These are phyloP conservation scores for Scrobipalpa atriplicella DNA, from an alignment of 2,888 invertebrate genomes.

Conservation along the genomic window DNA sequence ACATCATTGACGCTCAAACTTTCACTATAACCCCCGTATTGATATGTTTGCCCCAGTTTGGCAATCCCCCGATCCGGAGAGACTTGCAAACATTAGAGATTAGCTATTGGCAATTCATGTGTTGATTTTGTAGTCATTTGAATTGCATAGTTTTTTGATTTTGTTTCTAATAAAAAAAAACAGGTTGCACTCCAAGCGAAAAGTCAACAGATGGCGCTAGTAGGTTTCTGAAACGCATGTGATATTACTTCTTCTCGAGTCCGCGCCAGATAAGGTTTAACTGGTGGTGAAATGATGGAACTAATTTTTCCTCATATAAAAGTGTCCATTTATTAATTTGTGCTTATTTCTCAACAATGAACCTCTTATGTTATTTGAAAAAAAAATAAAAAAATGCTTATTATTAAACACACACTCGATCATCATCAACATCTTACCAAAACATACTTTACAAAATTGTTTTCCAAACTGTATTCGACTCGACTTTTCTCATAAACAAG, in stretches of 20 bases:
- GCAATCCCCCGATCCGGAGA: not conserved
- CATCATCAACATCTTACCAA: not conserved
- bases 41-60: constrained; percentile 32
- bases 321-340: too few species aligned
- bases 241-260: too few species aligned
- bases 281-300: too few species aligned
- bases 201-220: too few species aligned
- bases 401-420: not conserved
- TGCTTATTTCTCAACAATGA: too few species aligned
- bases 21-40: constrained; percentile 14
- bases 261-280: too few species aligned
- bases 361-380: too few species aligned
- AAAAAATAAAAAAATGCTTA: not conserved
- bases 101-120: not conserved
- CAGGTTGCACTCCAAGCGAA: too few species aligned
- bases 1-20: constrained; percentile 7
- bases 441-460: not conserved
- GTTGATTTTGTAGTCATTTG: not conserved
- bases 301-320: too few species aligned
- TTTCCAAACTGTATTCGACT: not conserved
- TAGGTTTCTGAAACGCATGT: too few species aligned
- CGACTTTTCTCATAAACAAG: constrained; percentile 10
- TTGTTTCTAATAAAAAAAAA: too few species aligned
- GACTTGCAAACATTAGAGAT: not conserved
- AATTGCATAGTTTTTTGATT: too few species aligned